Base-by-base conservation (phyloP, 1,140 invertebrate species). In the Leptinotarsa defecta region DNA sequence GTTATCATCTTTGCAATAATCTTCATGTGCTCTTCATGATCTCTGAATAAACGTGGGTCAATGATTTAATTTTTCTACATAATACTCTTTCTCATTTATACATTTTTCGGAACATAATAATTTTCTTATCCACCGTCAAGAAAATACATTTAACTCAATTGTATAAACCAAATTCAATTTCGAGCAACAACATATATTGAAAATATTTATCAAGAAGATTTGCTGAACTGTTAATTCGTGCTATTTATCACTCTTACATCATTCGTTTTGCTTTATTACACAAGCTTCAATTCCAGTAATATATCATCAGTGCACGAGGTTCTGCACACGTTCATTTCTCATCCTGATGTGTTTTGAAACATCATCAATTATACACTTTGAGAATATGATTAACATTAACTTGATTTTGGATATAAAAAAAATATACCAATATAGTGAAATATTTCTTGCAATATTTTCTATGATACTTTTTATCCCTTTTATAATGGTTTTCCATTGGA, bases 341-440 rank as follows among this genome's bases (percentile, higher is more conserved):
- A 57, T 57, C 15, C n/a, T 57, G n/a, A 19, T 57, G 52, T 57
- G 52, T 57, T 57, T 57, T 13, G 13, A 57, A 57, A 57, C 52
- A 57, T n/a, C 52, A 57, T 57, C 5, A n/a, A 57, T 57, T 57
- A 57, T 57, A n/a, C n/a, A 57, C n/a, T 57, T 57, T 57, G 52
- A 57, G 17, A 57, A 19, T 57, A 57, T 19, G 52, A 57, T 57
- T 57, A 17, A 17, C n/a, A 57, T 17, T 57, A 57, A 57, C 52
- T 57, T 17, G 15, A 57, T 57, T 17, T 19, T 19, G 0, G 15
- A n/a, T 57, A 17, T 57, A 8, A 19, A 57, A 57, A 17, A 57
- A 57, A 57, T 57, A 57, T 57, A 57, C 6, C 52, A 57, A 57
- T 57, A 19, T 57, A 11, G 3, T 57, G 52, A 3, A 57, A 5